These are phyloP conservation scores for Cephus cinctus DNA, from an alignment of 1,140 invertebrate genomes.

Conservation along the genomic window DNA sequence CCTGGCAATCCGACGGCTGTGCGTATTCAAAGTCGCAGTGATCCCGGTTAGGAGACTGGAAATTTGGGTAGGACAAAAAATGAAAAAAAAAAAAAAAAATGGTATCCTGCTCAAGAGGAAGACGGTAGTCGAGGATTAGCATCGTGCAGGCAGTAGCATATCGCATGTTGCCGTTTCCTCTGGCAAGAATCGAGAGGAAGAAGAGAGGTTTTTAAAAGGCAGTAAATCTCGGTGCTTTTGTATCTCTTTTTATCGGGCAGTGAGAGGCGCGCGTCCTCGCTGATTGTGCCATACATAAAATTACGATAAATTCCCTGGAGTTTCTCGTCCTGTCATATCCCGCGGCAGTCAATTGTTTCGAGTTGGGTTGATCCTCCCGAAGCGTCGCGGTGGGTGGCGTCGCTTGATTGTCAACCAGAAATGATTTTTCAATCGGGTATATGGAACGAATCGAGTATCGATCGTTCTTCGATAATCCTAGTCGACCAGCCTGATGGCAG, in stretches of 20 bases:
- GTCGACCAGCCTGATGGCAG: no score
- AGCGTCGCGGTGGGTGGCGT: conserved; percentile 22
- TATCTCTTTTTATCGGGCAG: conserved; percentile 29
- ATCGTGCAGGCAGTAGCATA: no score
- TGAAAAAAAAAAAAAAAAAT: conserved; percentile 16
- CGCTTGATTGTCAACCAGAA: conserved; percentile 15
- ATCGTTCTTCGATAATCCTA: no score
- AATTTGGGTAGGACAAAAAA: no score
- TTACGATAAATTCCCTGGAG: conserved; percentile 48
- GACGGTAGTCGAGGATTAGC: no score
- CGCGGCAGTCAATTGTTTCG: conserved; percentile 14
- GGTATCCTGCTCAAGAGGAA: no score
- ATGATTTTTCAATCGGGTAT: background rate
- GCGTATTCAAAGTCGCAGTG: conserved; percentile 17
- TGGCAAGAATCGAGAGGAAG: background rate
- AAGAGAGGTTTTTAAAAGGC: conserved; percentile 28
- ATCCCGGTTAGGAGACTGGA: no score
- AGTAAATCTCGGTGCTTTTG: conserved; percentile 36
- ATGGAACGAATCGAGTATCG: no score
- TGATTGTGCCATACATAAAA: conserved; percentile 55
- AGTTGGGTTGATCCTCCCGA: background rate
- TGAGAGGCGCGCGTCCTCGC: conserved; percentile 23
- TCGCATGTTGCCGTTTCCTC: no score
- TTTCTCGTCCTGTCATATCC: conserved; percentile 38
- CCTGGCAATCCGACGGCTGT: no score